Conservation (phyloP, 1,140 invertebrate species). For the Listronotus oregonensis region DNA sequence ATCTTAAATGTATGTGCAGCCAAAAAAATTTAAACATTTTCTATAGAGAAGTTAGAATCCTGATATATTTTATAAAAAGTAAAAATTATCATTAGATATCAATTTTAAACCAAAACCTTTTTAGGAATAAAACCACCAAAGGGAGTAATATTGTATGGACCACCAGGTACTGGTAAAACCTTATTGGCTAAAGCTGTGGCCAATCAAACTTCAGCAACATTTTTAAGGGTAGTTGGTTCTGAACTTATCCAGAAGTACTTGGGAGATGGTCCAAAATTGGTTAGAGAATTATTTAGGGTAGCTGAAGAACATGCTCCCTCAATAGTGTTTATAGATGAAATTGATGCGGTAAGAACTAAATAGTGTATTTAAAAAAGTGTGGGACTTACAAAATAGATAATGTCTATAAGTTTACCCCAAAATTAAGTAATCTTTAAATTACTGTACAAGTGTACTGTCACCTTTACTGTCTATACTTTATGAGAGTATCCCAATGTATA, state of each 20-base stretch:
- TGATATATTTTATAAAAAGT: too few relatives aligned
- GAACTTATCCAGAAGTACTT: constrained; percentile 99
- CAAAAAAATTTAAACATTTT: too few relatives aligned
- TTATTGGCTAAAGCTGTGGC: constrained; percentile 98
- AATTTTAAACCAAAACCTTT: neutral
- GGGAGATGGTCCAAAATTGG: constrained; percentile 98
- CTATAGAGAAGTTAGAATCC: too few relatives aligned
- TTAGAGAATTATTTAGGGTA: constrained; percentile 95
- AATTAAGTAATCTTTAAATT: too few relatives aligned
- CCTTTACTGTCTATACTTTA: too few relatives aligned
- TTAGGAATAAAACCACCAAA: constrained; percentile 92
- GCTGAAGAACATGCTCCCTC: constrained; percentile 99
- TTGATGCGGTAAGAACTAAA: constrained; percentile 83
- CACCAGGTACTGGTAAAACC: constrained; percentile 98
- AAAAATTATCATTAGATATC: too few relatives aligned
- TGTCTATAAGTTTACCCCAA: too few relatives aligned
- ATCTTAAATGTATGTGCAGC: too few relatives aligned
- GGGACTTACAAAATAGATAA: too few relatives aligned
- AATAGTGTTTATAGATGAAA: constrained; percentile 99
- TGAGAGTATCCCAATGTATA: too few relatives aligned
- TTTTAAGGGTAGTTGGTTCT: constrained; percentile 96
- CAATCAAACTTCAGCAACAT: constrained; percentile 99
- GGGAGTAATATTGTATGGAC: constrained; percentile 98
- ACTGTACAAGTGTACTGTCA: too few relatives aligned
- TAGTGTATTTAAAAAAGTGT: too few relatives aligned